Percentiles rank a stretch among this genome's conserved stretches.
phyloP scores from a whole-genome alignment of 2,888 invertebrate species.

The Cephus pulcher region DNA sequence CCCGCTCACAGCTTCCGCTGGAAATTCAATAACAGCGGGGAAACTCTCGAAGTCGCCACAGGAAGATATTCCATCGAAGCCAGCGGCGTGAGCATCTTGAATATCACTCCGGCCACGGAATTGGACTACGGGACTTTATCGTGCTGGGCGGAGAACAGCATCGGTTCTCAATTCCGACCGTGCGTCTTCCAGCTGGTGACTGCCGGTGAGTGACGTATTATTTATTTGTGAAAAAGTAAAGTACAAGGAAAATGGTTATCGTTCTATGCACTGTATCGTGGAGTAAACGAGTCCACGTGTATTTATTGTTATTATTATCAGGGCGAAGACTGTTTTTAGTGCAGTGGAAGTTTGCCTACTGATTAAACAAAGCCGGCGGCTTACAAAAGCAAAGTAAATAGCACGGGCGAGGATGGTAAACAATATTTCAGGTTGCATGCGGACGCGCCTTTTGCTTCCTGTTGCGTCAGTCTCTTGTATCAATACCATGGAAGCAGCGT shows the following conservation, averaged over 20 bases:
- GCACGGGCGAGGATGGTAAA: neutral
- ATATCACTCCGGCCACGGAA: constrained; percentile 72
- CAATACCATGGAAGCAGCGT: neutral
- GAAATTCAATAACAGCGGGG: constrained; percentile 95
- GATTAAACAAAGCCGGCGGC: neutral
- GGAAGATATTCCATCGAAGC: constrained; percentile 75
- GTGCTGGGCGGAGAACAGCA: constrained; percentile 87
- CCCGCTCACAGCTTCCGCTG: constrained; percentile 90
- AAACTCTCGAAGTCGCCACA: constrained; percentile 84
- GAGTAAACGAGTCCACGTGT: no score
- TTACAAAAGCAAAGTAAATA: neutral
- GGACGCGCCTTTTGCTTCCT: neutral
- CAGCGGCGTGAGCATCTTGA: constrained; percentile 75
- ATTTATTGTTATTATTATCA: no score
- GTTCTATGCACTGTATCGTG: no score
- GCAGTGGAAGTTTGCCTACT: neutral
- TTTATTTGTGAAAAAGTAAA: neutral
- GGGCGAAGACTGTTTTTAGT: neutral
- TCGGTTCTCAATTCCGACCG: constrained; percentile 84
- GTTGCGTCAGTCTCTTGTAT: neutral
- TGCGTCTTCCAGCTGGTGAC: constrained; percentile 91
- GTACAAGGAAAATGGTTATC: accelerated
- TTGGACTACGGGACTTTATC: constrained; percentile 90
- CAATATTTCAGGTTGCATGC: neutral
- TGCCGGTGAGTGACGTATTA: constrained; percentile 74